Conservation (phyloP, 2,113 vertebrate species). For the Sterrhoptilus dennistouni region DNA sequence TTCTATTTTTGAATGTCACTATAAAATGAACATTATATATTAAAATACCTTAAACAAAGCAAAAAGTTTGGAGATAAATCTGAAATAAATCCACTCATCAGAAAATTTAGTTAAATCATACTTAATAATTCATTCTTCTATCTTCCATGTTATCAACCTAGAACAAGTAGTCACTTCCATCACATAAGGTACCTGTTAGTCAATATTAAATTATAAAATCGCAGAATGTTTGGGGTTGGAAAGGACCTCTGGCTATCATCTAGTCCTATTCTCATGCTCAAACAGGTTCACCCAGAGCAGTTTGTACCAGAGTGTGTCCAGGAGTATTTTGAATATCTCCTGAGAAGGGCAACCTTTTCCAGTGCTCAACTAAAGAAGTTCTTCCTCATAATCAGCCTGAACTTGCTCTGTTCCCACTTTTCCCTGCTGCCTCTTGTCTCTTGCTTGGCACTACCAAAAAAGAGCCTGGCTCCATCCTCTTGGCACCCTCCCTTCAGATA, state of each 20-base stretch:
- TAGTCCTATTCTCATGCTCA: not conserved
- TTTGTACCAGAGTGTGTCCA: not conserved
- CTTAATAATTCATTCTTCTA: not conserved
- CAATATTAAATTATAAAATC: not conserved
- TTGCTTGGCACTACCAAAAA: not conserved
- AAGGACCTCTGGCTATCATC: not conserved
- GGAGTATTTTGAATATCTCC: not conserved
- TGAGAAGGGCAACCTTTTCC: not conserved
- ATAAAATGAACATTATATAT: not conserved
- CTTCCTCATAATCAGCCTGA: not conserved
- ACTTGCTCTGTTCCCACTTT: not conserved
- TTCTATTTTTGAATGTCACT: not conserved
- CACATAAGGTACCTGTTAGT: fast-evolving
- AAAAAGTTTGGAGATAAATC: not conserved
- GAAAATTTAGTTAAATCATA: not conserved
- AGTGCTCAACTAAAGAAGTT: not conserved
- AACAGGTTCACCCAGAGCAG: not conserved
- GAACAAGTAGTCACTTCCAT: not conserved
- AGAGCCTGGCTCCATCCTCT: not conserved
- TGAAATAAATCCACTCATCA: not conserved
- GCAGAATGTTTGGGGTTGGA: not conserved
- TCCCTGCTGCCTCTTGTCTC: not conserved
- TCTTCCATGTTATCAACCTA: not conserved
- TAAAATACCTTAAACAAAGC: not conserved
- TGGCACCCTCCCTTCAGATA: not conserved